phyloP scores from a whole-genome alignment of 1,140 invertebrate genomes.

The Polypedilum pembai region DNA sequence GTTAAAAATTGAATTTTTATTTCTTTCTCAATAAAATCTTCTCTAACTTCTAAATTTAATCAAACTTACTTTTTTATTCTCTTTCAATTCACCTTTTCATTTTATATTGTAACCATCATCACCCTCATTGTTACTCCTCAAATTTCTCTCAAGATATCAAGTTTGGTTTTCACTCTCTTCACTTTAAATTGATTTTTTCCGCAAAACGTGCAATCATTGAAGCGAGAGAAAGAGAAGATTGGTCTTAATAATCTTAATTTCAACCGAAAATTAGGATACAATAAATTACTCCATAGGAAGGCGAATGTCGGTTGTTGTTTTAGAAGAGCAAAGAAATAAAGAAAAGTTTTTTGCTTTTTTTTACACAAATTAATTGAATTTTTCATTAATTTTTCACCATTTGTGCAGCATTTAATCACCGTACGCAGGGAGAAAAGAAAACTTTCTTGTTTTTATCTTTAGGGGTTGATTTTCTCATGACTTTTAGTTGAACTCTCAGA shows the following conservation, averaged over 20 bases:
- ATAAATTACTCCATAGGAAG: neutral
- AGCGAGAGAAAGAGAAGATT: neutral
- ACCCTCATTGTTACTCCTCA: too few relatives aligned
- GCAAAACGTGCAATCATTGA: neutral
- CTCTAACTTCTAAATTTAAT: too few relatives aligned
- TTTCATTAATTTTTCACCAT: constrained; percentile 14
- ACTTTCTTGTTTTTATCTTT: too few relatives aligned
- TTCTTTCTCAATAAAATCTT: too few relatives aligned
- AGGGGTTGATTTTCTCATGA: too few relatives aligned
- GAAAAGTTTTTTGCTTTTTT: neutral
- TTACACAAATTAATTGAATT: constrained; percentile 2
- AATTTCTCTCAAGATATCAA: too few relatives aligned
- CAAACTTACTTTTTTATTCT: too few relatives aligned
- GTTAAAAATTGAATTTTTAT: too few relatives aligned
- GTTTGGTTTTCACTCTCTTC: neutral
- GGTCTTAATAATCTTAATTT: constrained; percentile 22
- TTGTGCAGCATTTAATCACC: neutral
- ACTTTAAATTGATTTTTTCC: neutral
- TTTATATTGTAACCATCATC: too few relatives aligned
- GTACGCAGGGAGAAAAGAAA: too few relatives aligned
- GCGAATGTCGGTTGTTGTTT: neutral
- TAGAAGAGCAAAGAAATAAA: neutral
- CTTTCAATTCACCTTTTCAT: too few relatives aligned
- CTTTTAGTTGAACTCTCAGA: too few relatives aligned
- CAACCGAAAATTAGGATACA: constrained; percentile 4